Conservation (phyloP, 2,888 invertebrate species). For the Tipula helvola region DNA sequence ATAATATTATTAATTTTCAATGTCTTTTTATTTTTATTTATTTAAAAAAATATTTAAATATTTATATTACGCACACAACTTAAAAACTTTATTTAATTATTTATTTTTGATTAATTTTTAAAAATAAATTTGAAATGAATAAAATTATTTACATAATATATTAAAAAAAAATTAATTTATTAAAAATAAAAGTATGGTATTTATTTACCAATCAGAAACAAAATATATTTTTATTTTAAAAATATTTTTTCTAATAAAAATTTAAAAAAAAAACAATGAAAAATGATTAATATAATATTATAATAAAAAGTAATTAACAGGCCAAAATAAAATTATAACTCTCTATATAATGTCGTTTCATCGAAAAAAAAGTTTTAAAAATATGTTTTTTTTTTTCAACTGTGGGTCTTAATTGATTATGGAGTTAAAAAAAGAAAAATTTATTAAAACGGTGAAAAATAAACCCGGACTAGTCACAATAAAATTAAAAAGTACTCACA, state of each 20-base stretch:
- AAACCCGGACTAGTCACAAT: not conserved
- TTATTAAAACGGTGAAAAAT: not conserved
- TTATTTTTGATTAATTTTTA: not conserved
- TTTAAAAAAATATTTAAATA: not conserved
- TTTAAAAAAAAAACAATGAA: not conserved
- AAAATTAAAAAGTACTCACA: not conserved
- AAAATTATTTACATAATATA: not conserved
- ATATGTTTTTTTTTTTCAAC: not conserved
- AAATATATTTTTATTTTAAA: not conserved
- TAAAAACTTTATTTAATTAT: not conserved
- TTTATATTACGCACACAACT: not conserved
- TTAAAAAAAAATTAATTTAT: not conserved
- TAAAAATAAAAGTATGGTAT: not conserved
- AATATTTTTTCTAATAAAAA: not conserved
- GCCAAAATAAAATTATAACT: not conserved
- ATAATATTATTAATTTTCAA: not conserved
- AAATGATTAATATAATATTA: not conserved
- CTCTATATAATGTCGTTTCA: not conserved
- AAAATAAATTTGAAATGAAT: not conserved
- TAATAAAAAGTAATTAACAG: not conserved
- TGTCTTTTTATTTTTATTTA: not conserved
- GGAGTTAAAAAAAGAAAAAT: not conserved
- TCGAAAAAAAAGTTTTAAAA: not conserved
- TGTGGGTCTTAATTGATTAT: not conserved
- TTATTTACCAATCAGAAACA: not conserved